Evolutionary conservation across 1,140 invertebrate genomes (phyloP), one percentile per base, ranked within the genome.

Genomic region (Neodiprion fabricii): DNA sequence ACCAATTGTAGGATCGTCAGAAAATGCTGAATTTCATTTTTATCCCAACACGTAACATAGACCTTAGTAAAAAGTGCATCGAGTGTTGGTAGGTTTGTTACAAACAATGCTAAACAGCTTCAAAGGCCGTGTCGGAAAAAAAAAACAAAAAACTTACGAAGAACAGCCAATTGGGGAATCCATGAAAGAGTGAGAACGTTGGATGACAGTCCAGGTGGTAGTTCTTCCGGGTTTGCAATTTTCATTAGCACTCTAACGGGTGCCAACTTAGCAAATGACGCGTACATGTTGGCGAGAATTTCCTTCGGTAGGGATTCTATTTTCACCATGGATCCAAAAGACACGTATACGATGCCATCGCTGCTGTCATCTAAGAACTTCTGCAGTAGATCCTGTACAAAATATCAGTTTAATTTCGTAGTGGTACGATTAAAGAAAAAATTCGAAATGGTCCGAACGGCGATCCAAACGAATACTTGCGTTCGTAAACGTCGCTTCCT

Each of bases 301-400:
- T 77, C 9, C n/a, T 78, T 72, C 70, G 82, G 75, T 78, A 87
- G 66, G 83, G 89, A 82, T 90, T 92, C 90, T 85, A 93, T 88
- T 90, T 92, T 91, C 86, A 92, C 85, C 84, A 92, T 90, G 7
- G 93, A 92, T 21, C 94, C 94, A 81, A 95, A 91, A 77, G 92
- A 93, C 74, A 95, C 92, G 75, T 93, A 92, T 70, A 95, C 89
- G 9, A 93, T 91, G 2, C 94, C 94, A 76, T 93, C 82, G 74
- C 90, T 86, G 48, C 93, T 91, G 76, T 90, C 91, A 76, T 94
- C 91, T 17, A 94, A 83, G 82, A 92, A 92, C 74, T 91, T 91
- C 76, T 92, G 89, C 10, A 95, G 28, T 40, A 40, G 79, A 53
- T 92, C 90, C 91, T 93, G 86, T 73, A 87, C 85, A 76, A 81